These are phyloP conservation scores for Plebejus anna DNA, from an alignment of 2,888 invertebrate species.

Conservation along the genomic window DNA sequence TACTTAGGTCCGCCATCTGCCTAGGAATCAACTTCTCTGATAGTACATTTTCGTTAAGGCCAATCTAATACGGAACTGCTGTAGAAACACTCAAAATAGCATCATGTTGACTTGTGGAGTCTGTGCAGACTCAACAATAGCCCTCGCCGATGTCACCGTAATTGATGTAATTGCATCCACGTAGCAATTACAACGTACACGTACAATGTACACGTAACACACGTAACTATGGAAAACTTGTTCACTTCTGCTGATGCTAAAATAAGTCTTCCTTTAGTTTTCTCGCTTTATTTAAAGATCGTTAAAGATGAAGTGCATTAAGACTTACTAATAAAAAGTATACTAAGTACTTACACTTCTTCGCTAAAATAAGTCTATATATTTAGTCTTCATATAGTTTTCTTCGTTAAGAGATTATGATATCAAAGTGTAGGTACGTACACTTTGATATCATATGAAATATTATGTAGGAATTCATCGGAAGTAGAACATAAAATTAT, in stretches of 20 bases:
- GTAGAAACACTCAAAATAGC: too few species aligned
- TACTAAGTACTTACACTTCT: not conserved
- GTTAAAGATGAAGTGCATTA: not conserved
- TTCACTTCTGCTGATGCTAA: not conserved
- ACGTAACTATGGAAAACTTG: not conserved
- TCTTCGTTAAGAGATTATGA: not conserved
- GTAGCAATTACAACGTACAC: not conserved
- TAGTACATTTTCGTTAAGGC: too few species aligned
- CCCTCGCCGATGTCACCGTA: not conserved
- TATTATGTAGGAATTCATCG: too few species aligned
- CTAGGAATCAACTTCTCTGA: too few species aligned
- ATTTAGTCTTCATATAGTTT: not conserved
- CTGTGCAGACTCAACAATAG: not conserved
- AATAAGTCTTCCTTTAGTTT: not conserved
- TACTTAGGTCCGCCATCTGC: too few species aligned
- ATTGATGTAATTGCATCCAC: slow-evolving; percentile 1
- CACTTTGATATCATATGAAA: too few species aligned
- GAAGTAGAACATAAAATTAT: not conserved
- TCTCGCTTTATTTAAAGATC: not conserved
- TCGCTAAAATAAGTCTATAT: not conserved
- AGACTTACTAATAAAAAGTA: not conserved
- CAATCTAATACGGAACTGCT: too few species aligned
- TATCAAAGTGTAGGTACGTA: too few species aligned
- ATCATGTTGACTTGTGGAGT: not conserved
- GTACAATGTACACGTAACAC: not conserved